Percentiles rank a stretch among this genome's conserved stretches.
These are phyloP conservation scores for Craseonycteris thonglongyai DNA, from an alignment of 2,113 vertebrate genomes.

Conservation along the genomic window DNA sequence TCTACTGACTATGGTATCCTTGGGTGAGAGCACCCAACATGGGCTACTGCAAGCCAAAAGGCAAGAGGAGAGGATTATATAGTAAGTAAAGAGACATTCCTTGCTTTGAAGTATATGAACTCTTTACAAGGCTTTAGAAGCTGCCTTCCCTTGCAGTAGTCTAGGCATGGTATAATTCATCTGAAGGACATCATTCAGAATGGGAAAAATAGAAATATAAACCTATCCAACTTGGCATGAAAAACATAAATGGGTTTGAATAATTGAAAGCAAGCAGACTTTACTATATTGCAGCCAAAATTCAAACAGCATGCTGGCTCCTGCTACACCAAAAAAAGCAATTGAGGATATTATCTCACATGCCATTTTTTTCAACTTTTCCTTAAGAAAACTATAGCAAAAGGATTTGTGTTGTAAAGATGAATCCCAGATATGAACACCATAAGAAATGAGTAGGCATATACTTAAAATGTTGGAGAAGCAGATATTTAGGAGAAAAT, in stretches of 20 bases:
- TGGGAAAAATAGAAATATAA: slow-evolving; percentile 60
- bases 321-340: slow-evolving; percentile 28
- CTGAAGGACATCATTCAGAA: slow-evolving; percentile 40
- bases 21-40: not conserved
- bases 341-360: slow-evolving; percentile 37
- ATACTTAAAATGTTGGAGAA: slow-evolving; percentile 9
- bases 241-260: slow-evolving; percentile 57
- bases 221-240: slow-evolving; percentile 60
- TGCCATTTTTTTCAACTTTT: slow-evolving; percentile 11
- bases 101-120: slow-evolving; percentile 50
- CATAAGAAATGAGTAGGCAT: not conserved
- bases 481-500: not conserved
- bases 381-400: slow-evolving; percentile 27
- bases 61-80: not conserved
- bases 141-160: slow-evolving; percentile 33
- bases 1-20: not conserved
- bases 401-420: not conserved
- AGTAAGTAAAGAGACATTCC: not conserved
- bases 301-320: slow-evolving; percentile 53
- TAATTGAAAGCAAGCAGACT: slow-evolving; percentile 59
- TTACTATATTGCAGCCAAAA: slow-evolving; percentile 59
- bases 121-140: slow-evolving; percentile 29
- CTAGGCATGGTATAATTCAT: slow-evolving; percentile 51
- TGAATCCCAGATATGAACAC: not conserved
- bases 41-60: not conserved